phyloP scores from a whole-genome alignment of 2,797 vertebrate species.

The Okamejei kenojei region DNA sequence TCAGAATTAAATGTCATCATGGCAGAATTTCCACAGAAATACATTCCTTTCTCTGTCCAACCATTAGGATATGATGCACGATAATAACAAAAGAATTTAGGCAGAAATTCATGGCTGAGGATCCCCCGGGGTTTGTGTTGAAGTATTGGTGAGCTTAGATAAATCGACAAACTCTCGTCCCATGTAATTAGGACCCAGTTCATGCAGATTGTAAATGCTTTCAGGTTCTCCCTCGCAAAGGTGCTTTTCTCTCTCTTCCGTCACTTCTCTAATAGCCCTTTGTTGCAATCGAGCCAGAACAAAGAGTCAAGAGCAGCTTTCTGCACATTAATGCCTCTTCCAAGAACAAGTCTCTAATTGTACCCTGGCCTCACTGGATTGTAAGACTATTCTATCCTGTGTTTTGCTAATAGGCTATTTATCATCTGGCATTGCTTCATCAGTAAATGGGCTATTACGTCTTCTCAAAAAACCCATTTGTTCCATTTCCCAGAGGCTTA shows the following conservation, averaged over 20 bases:
- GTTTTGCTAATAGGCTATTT: slow-evolving; percentile 16
- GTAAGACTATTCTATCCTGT: neutral
- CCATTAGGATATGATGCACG: no score
- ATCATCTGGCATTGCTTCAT: slow-evolving; percentile 29
- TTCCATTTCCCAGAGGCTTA: slow-evolving; percentile 27
- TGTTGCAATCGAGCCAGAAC: neutral
- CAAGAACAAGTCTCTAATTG: slow-evolving; percentile 21
- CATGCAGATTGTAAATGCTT: neutral
- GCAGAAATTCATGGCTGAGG: no score
- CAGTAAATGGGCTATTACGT: slow-evolving; percentile 32
- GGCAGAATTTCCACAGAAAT: no score
- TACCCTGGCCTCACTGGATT: neutral
- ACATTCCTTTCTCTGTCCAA: no score
- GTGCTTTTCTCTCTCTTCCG: neutral
- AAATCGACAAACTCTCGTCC: neutral
- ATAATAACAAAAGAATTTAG: no score
- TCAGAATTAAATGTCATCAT: no score
- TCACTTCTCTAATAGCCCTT: neutral
- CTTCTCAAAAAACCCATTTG: slow-evolving; percentile 35
- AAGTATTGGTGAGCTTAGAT: neutral
- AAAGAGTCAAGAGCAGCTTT: neutral
- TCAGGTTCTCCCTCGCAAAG: neutral
- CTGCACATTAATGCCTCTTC: neutral
- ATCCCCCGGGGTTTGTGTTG: no score
- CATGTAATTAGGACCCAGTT: neutral